Conservation (phyloP, 2,888 invertebrate species). For the Spilarctia lutea region DNA sequence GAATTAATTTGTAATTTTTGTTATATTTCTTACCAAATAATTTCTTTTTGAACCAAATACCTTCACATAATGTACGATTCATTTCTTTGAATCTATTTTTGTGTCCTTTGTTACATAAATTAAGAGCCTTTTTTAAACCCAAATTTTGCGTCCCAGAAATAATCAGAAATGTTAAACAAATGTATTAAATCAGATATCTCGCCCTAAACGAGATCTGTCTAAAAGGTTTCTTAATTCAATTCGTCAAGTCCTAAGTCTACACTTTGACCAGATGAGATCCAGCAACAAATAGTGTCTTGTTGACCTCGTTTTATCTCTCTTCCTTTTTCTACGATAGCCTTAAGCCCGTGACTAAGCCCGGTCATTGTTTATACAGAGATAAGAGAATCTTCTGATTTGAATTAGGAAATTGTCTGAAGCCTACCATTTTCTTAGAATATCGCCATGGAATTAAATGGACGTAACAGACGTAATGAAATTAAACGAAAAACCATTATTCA, state of each 20-base stretch:
- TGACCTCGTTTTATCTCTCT: conserved; percentile 52
- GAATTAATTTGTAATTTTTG: too few relatives aligned
- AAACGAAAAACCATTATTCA: background rate
- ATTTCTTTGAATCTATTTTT: background rate
- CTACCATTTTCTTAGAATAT: conserved; percentile 16
- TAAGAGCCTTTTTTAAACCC: background rate
- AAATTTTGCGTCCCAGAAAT: background rate
- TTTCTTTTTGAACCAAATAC: too few relatives aligned
- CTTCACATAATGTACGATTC: background rate
- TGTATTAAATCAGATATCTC: conserved; percentile 21
- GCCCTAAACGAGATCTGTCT: conserved; percentile 19
- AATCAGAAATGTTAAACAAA: conserved; percentile 21
- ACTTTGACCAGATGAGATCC: conserved; percentile 53
- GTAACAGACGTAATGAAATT: background rate
- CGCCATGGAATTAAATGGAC: background rate
- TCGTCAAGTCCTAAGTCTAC: conserved; percentile 51
- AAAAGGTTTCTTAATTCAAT: conserved; percentile 54
- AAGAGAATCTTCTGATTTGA: conserved; percentile 67
- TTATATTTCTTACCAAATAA: too few relatives aligned
- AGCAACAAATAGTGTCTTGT: conserved; percentile 51
- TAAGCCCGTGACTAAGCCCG: conserved; percentile 49
- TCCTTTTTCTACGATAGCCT: conserved; percentile 44
- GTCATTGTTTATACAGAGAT: conserved; percentile 63
- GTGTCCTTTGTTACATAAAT: background rate
- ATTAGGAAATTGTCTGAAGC: conserved; percentile 69